Evolutionary conservation across 2,888 invertebrate species (phyloP).

Genomic region (Protodeltote pygarga): DNA sequence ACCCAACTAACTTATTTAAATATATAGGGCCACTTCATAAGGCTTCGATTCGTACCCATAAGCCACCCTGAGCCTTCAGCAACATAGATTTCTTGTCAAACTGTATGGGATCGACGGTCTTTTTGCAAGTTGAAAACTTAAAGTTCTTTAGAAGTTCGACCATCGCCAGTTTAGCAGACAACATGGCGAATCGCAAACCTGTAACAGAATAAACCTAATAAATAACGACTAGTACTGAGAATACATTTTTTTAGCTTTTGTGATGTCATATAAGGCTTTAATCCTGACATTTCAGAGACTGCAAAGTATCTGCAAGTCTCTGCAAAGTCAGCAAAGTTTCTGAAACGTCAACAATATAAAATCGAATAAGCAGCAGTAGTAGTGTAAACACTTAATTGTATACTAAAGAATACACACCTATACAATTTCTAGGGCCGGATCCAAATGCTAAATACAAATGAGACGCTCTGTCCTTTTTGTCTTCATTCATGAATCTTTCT

Average conservation of each 20-base stretch:
- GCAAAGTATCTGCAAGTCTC: too few species aligned
- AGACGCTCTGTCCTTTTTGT: conserved; percentile 79
- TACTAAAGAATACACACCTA: conserved; percentile 64
- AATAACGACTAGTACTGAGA: background rate
- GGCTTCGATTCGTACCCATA: conserved; percentile 72
- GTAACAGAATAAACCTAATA: conserved; percentile 42
- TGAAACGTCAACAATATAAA: too few species aligned
- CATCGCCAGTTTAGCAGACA: conserved; percentile 81
- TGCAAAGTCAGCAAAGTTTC: too few species aligned
- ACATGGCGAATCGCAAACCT: conserved; percentile 84
- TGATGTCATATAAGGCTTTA: too few species aligned
- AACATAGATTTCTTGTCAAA: conserved; percentile 70
- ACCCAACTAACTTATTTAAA: too few species aligned
- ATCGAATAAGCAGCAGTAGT: too few species aligned
- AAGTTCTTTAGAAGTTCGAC: conserved; percentile 78
- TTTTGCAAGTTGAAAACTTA: conserved; percentile 67
- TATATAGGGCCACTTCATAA: too few species aligned
- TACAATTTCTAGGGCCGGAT: conserved; percentile 83
- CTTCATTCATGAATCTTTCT: conserved; percentile 85
- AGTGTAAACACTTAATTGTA: background rate
- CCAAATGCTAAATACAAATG: conserved; percentile 86
- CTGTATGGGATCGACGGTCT: conserved; percentile 74
- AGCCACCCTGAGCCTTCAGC: conserved; percentile 71
- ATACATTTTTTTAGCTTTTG: background rate
- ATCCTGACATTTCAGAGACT: too few species aligned